phyloP scores from a whole-genome alignment of 2,113 vertebrate species.

The Burhinus oedicnemus region DNA sequence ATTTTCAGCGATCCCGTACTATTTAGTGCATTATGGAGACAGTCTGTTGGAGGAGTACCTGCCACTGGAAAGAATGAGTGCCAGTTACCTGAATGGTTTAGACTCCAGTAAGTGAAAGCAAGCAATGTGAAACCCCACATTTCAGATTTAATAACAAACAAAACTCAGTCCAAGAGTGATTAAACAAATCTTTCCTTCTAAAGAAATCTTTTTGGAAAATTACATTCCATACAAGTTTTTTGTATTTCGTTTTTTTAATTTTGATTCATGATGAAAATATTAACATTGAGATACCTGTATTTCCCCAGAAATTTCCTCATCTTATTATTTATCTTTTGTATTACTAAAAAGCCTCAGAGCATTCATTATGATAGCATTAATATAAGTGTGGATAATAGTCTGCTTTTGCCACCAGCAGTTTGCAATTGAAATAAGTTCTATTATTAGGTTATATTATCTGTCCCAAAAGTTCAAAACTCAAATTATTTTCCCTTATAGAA shows the following conservation, averaged over 20 bases:
- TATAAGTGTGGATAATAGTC: background rate
- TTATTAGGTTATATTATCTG: background rate
- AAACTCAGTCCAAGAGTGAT: background rate
- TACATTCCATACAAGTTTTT: background rate
- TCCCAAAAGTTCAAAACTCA: background rate
- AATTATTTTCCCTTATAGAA: background rate
- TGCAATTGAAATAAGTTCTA: background rate
- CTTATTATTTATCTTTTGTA: background rate
- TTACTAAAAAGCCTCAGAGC: background rate
- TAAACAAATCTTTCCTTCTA: background rate
- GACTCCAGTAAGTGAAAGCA: background rate
- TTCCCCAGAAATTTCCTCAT: background rate
- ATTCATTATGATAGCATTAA: background rate
- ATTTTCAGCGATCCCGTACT: background rate
- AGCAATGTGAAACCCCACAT: accelerated
- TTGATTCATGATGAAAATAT: background rate
- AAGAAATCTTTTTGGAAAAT: background rate
- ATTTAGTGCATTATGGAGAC: background rate
- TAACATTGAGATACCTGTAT: background rate
- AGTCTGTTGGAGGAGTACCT: background rate
- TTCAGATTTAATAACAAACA: background rate
- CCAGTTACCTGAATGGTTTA: background rate
- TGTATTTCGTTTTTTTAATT: background rate
- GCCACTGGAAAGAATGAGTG: background rate
- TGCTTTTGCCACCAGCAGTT: background rate